Conservation (phyloP, 1,140 invertebrate species). For the Zaprionus lachaisei region DNA sequence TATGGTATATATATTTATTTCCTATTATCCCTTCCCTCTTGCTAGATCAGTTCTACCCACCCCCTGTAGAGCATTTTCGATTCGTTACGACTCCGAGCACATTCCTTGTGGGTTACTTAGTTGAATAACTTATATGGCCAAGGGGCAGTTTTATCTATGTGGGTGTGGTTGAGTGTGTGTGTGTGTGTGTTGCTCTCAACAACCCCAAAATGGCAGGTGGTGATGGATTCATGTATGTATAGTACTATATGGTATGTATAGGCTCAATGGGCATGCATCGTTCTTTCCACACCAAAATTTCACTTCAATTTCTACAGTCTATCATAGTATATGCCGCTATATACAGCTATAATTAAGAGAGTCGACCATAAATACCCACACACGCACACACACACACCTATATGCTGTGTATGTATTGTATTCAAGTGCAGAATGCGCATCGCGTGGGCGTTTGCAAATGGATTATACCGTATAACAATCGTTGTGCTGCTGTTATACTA, state of each 20-base stretch:
- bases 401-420: slow-evolving; percentile 28
- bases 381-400: slow-evolving; percentile 52
- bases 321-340: slow-evolving; percentile 48
- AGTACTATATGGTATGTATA: background rate
- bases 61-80: slow-evolving; percentile 11
- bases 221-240: slow-evolving; percentile 21
- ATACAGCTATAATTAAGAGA: slow-evolving; percentile 18
- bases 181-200: slow-evolving; percentile 35
- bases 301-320: background rate
- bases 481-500: slow-evolving; percentile 24
- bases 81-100: background rate
- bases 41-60: background rate
- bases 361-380: slow-evolving; percentile 23
- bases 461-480: slow-evolving; percentile 4
- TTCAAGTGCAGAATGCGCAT: slow-evolving; percentile 55
- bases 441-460: slow-evolving; percentile 48
- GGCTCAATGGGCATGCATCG: slow-evolving; percentile 2
- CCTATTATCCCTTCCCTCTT: background rate
- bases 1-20: no score
- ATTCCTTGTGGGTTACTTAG: slow-evolving; percentile 11
- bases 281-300: slow-evolving; percentile 7
- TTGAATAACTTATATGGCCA: slow-evolving; percentile 60
- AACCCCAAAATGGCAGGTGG: slow-evolving; percentile 79
- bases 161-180: slow-evolving; percentile 31
- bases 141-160: slow-evolving; percentile 70